Evolutionary conservation across 2,888 invertebrate species (phyloP), one percentile per base, ranked within the genome.

Genomic region (Caenorhabditis sp.): DNA sequence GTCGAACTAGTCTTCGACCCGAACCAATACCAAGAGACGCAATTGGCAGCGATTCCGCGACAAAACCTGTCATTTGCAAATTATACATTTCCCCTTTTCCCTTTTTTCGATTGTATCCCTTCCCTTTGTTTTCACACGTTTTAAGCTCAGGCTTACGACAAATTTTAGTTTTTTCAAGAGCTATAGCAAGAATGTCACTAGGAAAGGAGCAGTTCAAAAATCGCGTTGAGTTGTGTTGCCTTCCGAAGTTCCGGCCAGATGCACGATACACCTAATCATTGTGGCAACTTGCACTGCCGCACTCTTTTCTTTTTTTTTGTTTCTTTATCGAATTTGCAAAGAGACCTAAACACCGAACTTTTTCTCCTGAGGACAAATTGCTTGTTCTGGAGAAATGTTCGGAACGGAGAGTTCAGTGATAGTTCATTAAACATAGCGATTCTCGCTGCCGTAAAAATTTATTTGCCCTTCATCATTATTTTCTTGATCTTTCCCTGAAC

Each of bases 191-290:
- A n/a, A n/a, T n/a, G n/a, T n/a, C n/a, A n/a, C n/a, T n/a, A n/a
- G n/a, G n/a, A 64, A 26, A 62, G 26, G 22, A 20, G 74, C 51
- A 56, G 74, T 76, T 65, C 76, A 44, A 67, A 76, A 76, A 76
- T 76, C 67, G 32, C 37, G 61, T 68, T 68, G 76, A 76, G 65
- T 60, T 76, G 13, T 67, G 76, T 76, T 67, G 76, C 65, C 60
- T 68, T 68, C 35, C 18, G 24, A 51, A 37, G 74, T 64, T 72
- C 64, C 72, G 64, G 55, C 50, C 58, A 55, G 64, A 56, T 64
- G 64, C 72, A 72, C 64, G 67, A 76, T 76, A 76, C 76, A 67
- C 76, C 76, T 76, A 76, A 76, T 76, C 67, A 76, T 61, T 40
- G 76, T 67, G 76, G 53, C 40, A 32, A 62, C 18, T 44, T 64